These are phyloP conservation scores for Enteromius thamalakanensis DNA, from an alignment of 2,797 vertebrate species.

Conservation along the genomic window DNA sequence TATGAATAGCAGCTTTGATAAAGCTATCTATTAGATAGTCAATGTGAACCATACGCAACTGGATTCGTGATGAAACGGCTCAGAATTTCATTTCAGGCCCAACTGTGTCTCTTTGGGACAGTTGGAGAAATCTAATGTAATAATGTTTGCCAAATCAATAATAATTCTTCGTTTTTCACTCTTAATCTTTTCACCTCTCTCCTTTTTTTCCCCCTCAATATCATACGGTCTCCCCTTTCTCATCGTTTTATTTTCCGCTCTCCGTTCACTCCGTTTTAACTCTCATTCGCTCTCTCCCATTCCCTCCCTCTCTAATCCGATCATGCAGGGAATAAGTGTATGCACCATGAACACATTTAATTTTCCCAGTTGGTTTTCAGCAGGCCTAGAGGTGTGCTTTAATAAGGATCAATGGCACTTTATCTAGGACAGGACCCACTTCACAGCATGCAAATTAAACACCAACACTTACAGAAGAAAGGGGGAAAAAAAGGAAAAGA, in stretches of 20 bases:
- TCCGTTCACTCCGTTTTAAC: constrained; percentile 38
- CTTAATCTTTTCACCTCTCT: constrained; percentile 65
- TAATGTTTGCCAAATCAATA: constrained; percentile 82
- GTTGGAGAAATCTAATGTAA: constrained; percentile 80
- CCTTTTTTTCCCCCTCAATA: constrained; percentile 6
- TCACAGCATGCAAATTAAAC: constrained; percentile 99
- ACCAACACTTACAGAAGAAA: constrained; percentile 87
- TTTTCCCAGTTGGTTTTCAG: constrained; percentile 98
- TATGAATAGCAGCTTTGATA: constrained; percentile 48
- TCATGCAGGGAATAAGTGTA: constrained; percentile 96
- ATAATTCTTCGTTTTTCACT: constrained; percentile 68
- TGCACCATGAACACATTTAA: constrained; percentile 98
- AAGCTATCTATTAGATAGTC: constrained; percentile 41
- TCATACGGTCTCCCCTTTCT: constrained; percentile 34
- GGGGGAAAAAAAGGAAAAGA: constrained; percentile 85
- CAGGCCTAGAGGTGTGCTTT: constrained; percentile 92
- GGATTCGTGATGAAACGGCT: constrained; percentile 47
- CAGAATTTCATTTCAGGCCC: constrained; percentile 52
- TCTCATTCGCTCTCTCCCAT: constrained; percentile 50
- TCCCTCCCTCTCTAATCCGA: constrained; percentile 87
- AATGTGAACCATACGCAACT: constrained; percentile 36
- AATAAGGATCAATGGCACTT: constrained; percentile 92
- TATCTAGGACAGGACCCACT: constrained; percentile 91
- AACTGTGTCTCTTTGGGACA: constrained; percentile 72
- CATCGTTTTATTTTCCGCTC: constrained; percentile 18